Percentiles rank a stretch among this genome's conserved stretches.
Evolutionary conservation across 1,140 invertebrate genomes (phyloP).

Genomic region (Harlomillsia oculata): DNA sequence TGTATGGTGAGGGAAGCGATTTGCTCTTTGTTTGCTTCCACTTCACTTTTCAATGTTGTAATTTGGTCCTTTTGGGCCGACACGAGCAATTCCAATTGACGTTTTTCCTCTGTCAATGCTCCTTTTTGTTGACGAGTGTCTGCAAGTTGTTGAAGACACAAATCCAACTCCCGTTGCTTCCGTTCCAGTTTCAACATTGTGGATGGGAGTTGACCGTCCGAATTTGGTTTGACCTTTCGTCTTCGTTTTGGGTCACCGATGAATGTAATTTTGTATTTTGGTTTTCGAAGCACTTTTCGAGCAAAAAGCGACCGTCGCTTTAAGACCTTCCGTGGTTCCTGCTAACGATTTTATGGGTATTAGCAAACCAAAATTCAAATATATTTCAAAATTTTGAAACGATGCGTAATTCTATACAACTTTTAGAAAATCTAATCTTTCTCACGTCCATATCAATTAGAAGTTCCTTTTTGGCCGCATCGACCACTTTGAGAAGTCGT

Average conservation of each 20-base stretch:
- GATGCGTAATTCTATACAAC: not conserved
- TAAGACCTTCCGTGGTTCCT: not conserved
- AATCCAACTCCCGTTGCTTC: slow-evolving; percentile 2
- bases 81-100: slow-evolving; percentile 8
- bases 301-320: slow-evolving; percentile 3
- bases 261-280: not conserved
- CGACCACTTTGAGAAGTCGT: not conserved
- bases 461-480: not conserved
- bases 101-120: not conserved
- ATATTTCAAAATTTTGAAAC: not conserved
- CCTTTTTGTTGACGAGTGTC: slow-evolving; percentile 8
- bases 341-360: not conserved
- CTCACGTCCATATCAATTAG: slow-evolving; percentile 8
- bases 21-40: slow-evolving; percentile 1
- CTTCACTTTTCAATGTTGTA: not conserved
- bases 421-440: not conserved
- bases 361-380: not conserved
- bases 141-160: not conserved
- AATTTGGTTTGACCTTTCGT: not conserved
- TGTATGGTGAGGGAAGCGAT: slow-evolving; percentile 4
- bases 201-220: not conserved
- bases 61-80: slow-evolving; percentile 3
- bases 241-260: not conserved
- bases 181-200: slow-evolving; percentile 2
- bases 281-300: slow-evolving; percentile 2